phyloP scores from a whole-genome alignment of 2,888 invertebrate genomes.

The Steinernema scapterisci region DNA sequence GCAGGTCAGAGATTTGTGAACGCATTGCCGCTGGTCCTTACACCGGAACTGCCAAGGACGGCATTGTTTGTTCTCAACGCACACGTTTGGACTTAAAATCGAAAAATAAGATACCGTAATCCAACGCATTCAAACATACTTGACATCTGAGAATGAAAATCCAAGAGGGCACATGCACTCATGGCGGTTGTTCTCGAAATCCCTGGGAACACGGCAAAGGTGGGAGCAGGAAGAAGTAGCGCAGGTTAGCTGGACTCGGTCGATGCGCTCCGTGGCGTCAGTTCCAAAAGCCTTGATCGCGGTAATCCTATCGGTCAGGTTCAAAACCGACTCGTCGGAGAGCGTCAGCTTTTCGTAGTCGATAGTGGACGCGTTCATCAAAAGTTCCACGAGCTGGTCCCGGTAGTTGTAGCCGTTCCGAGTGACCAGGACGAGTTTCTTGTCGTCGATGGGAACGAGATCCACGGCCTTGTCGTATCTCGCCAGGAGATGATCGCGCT shows the following conservation, averaged over 20 bases:
- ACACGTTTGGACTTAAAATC: conserved; percentile 36
- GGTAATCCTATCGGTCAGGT: conserved; percentile 3
- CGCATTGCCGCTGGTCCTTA: conserved; percentile 42
- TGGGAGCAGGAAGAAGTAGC: conserved; percentile 34
- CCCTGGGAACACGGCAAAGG: conserved; percentile 35
- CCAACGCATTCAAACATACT: not conserved
- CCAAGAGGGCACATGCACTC: conserved; percentile 42
- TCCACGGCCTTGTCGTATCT: conserved; percentile 7
- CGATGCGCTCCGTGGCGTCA: conserved; percentile 25
- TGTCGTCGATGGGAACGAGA: conserved; percentile 24
- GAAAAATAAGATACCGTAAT: too few relatives aligned
- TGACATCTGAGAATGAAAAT: conserved; percentile 29
- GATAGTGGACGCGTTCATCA: conserved; percentile 29
- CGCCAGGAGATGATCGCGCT: conserved; percentile 33
- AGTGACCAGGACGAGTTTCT: conserved; percentile 14
- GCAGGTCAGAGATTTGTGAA: conserved; percentile 44
- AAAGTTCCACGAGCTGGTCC: conserved; percentile 22
- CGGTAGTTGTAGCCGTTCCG: conserved; percentile 19
- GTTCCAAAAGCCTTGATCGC: conserved; percentile 30
- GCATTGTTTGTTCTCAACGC: conserved; percentile 42
- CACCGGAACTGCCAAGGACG: conserved; percentile 47
- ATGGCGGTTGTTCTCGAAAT: conserved; percentile 17
- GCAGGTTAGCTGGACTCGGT: conserved; percentile 27
- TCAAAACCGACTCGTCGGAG: conserved; percentile 1
- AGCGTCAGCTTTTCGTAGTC: conserved; percentile 23